A percentile compares a stretch with the other conserved stretches of the same genome.
phyloP scores from a whole-genome alignment of 2,797 vertebrate genomes.

The Parauchenoglanis ngamensis region DNA sequence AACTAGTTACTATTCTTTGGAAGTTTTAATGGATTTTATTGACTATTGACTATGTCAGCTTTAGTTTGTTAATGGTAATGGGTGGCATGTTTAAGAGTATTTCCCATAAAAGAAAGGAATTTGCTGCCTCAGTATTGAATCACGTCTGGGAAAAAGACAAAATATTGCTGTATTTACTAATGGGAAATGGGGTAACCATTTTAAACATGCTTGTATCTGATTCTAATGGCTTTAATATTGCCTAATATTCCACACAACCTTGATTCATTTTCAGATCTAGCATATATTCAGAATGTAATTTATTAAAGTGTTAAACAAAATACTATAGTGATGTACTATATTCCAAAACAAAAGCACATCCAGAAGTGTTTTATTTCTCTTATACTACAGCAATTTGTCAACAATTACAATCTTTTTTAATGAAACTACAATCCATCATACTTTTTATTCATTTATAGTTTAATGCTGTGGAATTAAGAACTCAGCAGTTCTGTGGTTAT shows the following conservation, averaged over 20 bases:
- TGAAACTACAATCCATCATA: background rate
- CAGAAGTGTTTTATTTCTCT: background rate
- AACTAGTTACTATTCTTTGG: background rate
- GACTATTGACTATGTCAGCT: background rate
- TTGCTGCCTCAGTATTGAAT: background rate
- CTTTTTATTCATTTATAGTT: background rate
- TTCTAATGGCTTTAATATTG: background rate
- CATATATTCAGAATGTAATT: background rate
- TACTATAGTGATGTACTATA: background rate
- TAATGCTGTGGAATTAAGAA: background rate
- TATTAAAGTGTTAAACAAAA: background rate
- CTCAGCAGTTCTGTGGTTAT: background rate
- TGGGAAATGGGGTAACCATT: background rate
- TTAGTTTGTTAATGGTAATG: background rate
- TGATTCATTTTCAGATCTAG: background rate
- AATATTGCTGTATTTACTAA: background rate
- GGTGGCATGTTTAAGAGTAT: background rate
- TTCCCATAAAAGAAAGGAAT: constrained; percentile 12
- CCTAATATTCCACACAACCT: background rate
- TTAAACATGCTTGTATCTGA: background rate
- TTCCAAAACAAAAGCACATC: background rate
- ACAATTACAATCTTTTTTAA: background rate
- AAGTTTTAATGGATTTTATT: background rate
- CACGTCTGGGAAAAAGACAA: background rate
- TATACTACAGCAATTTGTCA: background rate